These are phyloP conservation scores for Coccyzus lansbergi DNA, from an alignment of 2,797 vertebrate genomes.

Conservation along the genomic window DNA sequence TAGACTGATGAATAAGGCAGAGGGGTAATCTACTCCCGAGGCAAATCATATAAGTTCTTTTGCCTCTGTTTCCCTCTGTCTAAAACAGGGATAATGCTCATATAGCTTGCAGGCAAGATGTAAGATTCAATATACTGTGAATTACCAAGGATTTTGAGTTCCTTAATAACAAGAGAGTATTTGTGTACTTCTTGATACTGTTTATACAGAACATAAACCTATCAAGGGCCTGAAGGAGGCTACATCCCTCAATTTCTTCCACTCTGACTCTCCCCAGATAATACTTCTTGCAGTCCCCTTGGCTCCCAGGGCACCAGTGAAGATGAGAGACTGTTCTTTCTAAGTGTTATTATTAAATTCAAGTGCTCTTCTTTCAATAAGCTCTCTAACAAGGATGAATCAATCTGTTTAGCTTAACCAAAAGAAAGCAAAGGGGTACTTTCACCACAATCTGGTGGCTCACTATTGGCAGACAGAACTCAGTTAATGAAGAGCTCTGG, in stretches of 20 bases:
- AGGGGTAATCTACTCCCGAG: conserved; percentile 39
- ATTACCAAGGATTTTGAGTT: conserved; percentile 13
- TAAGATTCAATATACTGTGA: not conserved
- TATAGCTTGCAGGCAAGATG: conserved; percentile 23
- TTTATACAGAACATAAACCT: conserved; percentile 36
- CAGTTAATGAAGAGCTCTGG: not conserved
- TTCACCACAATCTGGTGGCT: not conserved
- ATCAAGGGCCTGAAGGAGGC: not conserved
- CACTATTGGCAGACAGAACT: not conserved
- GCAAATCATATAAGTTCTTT: not conserved
- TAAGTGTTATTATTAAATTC: not conserved
- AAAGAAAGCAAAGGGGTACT: not conserved
- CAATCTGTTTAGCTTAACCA: not conserved
- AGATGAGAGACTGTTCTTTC: not conserved
- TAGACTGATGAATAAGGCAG: not conserved
- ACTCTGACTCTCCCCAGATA: not conserved
- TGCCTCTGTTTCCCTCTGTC: conserved; percentile 40
- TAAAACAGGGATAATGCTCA: conserved; percentile 36
- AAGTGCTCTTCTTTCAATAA: conserved; percentile 10
- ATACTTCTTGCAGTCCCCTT: not conserved
- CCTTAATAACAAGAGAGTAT: not conserved
- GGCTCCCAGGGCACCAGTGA: not conserved
- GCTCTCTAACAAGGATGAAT: not conserved
- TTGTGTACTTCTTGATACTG: conserved; percentile 24
- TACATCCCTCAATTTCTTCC: not conserved